Evolutionary conservation across 2,888 invertebrate genomes (phyloP), one percentile per base, ranked within the genome.

Genomic region (Lasioglossum vierecki): DNA sequence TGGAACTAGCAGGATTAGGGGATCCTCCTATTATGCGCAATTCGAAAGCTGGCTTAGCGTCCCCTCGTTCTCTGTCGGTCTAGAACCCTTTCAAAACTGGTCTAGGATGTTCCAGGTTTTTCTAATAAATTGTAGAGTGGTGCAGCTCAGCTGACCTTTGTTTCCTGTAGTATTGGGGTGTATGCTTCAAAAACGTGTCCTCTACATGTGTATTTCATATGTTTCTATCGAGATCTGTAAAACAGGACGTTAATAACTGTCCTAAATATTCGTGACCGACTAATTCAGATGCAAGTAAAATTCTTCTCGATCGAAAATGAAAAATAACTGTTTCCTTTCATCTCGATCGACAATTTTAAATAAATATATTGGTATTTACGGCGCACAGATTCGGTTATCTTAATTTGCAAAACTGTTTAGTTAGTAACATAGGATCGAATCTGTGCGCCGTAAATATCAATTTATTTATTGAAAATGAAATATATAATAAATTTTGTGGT

Each of bases 1-100:
- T 4, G 22, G 11, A 9, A 11, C 35, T 60, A 8, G 39, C 18
- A n/a, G 68, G n/a, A 39, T 68, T 68, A 39, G 68, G 68, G 35
- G 68, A 22, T 68, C 41, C 22, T 68, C 35, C n/a, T 68, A 6
- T 63, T 63, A 63, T 13, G 35, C 8, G 66, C 35, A 35, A 66
- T 35, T 66, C 8, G 4, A 63, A 63, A 63, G 63, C 15, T 13
- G n/a, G 5, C 3, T 53, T 53, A 9, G 9, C 63, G 63, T 6
- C 15, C 63, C 60, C 15, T 26, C 30, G 26, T 63, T 2, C 30
- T 30, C 22, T 53, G 53, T 53, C 53, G 53, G 53, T 9, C 2
- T 53, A n/a, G 60, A 63, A 63, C 60, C 60, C 63, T 63, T 63
- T 63, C 60, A 26, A 30, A 63, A 30, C 63, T 30, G 63, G 26